These are phyloP conservation scores for Pseudoips prasinana DNA, from an alignment of 2,888 invertebrate species.

Conservation along the genomic window DNA sequence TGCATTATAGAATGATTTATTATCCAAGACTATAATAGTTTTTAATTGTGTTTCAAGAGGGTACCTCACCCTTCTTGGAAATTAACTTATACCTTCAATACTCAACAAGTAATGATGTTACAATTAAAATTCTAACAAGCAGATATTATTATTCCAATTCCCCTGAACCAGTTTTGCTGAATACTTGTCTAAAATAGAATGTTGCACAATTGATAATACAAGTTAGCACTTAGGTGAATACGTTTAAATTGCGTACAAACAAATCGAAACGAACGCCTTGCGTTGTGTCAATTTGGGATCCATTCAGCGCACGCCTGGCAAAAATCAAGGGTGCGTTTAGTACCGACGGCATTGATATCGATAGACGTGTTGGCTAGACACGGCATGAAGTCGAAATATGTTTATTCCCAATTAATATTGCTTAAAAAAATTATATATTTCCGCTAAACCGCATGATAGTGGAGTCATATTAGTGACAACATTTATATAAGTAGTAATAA, in stretches of 20 bases:
- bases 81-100: not conserved
- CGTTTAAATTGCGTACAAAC: constrained; percentile 64
- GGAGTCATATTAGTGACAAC: too few species aligned
- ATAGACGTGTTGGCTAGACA: too few species aligned
- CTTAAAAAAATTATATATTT: too few species aligned
- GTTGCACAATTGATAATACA: constrained; percentile 23
- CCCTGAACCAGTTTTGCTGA: not conserved
- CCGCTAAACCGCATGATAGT: too few species aligned
- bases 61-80: constrained; percentile 11
- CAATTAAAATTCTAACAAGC: too few species aligned
- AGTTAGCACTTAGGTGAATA: constrained; percentile 57
- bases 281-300: constrained; percentile 67
- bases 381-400: too few species aligned
- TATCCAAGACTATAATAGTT: constrained; percentile 57
- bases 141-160: not conserved
- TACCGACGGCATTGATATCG: constrained; percentile 20
- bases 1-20: constrained; percentile 72
- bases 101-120: too few species aligned
- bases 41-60: constrained; percentile 70
- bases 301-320: constrained; percentile 59
- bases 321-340: constrained; percentile 40
- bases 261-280: constrained; percentile 61
- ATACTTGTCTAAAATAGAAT: constrained; percentile 5
- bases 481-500: too few species aligned
- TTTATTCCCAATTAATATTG: too few species aligned